Percentiles rank a stretch among this genome's conserved stretches.
Evolutionary conservation across 2,888 invertebrate species (phyloP).

Genomic region (Euspilapteryx auroguttella): DNA sequence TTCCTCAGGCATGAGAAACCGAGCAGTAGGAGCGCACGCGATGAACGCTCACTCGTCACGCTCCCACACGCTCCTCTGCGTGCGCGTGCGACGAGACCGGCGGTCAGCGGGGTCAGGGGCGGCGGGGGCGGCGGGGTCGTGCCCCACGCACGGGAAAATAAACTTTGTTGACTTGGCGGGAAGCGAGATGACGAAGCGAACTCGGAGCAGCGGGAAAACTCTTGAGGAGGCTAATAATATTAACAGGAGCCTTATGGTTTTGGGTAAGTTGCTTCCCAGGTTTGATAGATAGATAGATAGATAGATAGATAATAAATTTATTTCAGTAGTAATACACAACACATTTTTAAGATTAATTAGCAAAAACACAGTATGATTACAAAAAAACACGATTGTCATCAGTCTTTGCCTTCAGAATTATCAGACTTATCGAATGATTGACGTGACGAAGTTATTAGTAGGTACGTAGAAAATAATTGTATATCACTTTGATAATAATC

Average conservation of each 20-base stretch:
- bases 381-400: too few species aligned
- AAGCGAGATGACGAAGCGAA: conserved; percentile 95
- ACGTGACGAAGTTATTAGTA: too few species aligned
- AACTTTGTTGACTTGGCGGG: conserved; percentile 96
- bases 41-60: conserved; percentile 94
- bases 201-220: conserved; percentile 83
- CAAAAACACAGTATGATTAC: too few species aligned
- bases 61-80: conserved; percentile 89
- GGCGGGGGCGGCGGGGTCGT: conserved; percentile 84
- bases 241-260: conserved; percentile 91
- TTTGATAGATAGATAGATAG: too few species aligned
- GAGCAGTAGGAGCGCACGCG: conserved; percentile 86
- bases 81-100: conserved; percentile 85
- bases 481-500: too few species aligned
- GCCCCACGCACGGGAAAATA: conserved; percentile 91
- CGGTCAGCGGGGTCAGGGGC: conserved; percentile 76
- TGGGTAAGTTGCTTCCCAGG: too few species aligned
- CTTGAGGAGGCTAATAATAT: conserved; percentile 95
- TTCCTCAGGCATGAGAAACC: conserved; percentile 78
- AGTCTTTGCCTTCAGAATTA: too few species aligned
- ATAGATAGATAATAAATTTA: too few species aligned
- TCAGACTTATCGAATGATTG: too few species aligned
- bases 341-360: too few species aligned
- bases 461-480: too few species aligned
- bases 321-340: too few species aligned